Percentiles rank a stretch among this genome's conserved stretches.
Evolutionary conservation across 2,797 vertebrate genomes (phyloP).

Genomic region (Galagoides demidoff): DNA sequence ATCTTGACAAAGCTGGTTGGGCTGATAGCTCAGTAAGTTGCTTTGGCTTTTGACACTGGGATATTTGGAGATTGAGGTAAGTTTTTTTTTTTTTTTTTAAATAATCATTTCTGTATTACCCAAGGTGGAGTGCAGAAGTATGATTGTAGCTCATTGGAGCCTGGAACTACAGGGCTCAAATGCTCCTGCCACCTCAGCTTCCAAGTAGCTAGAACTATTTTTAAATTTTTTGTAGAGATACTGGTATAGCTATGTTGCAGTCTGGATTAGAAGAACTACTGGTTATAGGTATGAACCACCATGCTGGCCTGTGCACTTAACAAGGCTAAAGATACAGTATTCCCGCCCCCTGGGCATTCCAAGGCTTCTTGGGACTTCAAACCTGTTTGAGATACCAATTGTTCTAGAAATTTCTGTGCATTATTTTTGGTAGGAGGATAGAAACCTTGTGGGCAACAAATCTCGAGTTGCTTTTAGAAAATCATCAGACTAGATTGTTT

Average conservation of each 20-base stretch:
- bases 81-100: neutral
- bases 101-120: neutral
- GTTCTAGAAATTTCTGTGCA: neutral
- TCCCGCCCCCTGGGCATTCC: neutral
- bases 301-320: neutral
- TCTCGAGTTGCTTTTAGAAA: neutral
- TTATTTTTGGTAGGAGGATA: neutral
- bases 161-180: neutral
- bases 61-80: neutral
- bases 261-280: neutral
- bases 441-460: neutral
- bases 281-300: neutral
- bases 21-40: neutral
- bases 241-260: neutral
- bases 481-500: neutral
- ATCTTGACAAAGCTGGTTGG: neutral
- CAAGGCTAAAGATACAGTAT: neutral
- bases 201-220: neutral
- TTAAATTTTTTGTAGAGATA: neutral
- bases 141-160: neutral
- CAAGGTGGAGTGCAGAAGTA: neutral
- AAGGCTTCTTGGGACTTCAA: neutral
- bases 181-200: neutral
- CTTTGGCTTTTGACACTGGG: neutral
- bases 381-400: neutral